These are phyloP conservation scores for Microctenopoma lineatum DNA, from an alignment of 2,797 vertebrate species.

Conservation along the genomic window DNA sequence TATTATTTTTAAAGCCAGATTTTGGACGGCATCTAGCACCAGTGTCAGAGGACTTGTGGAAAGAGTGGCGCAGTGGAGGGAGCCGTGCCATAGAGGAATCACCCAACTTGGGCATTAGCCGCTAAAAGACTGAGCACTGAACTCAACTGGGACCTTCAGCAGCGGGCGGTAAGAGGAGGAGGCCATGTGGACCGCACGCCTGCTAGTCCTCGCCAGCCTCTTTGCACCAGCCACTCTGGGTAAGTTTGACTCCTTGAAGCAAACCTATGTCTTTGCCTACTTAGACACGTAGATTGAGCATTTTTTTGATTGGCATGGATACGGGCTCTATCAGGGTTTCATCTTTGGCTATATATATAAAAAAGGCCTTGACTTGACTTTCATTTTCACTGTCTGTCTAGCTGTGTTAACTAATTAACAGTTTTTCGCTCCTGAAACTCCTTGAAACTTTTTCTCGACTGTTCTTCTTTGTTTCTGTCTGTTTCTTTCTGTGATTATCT, in stretches of 20 bases:
- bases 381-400: slow-evolving; percentile 29
- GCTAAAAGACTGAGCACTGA: slow-evolving; percentile 65
- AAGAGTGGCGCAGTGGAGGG: slow-evolving; percentile 64
- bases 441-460: slow-evolving; percentile 31
- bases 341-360: slow-evolving; percentile 38
- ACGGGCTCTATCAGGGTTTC: slow-evolving; percentile 37
- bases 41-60: slow-evolving; percentile 24
- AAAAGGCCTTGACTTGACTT: slow-evolving; percentile 39
- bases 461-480: slow-evolving; percentile 31
- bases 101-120: slow-evolving; percentile 45
- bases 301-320: slow-evolving; percentile 30
- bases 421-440: slow-evolving; percentile 40
- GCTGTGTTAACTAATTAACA: slow-evolving; percentile 58
- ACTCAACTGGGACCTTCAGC: slow-evolving; percentile 67
- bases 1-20: slow-evolving; percentile 34
- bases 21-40: slow-evolving; percentile 44
- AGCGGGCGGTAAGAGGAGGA: slow-evolving; percentile 80
- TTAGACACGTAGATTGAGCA: slow-evolving; percentile 24
- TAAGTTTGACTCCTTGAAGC: slow-evolving; percentile 77
- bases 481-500: slow-evolving; percentile 18
- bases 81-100: slow-evolving; percentile 51
- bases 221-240: slow-evolving; percentile 88
- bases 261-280: slow-evolving; percentile 5
- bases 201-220: slow-evolving; percentile 90
- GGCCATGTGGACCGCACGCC: slow-evolving; percentile 95